Evolutionary conservation across 2,797 vertebrate genomes (phyloP).

Genomic region (Nyctalus aviator): DNA sequence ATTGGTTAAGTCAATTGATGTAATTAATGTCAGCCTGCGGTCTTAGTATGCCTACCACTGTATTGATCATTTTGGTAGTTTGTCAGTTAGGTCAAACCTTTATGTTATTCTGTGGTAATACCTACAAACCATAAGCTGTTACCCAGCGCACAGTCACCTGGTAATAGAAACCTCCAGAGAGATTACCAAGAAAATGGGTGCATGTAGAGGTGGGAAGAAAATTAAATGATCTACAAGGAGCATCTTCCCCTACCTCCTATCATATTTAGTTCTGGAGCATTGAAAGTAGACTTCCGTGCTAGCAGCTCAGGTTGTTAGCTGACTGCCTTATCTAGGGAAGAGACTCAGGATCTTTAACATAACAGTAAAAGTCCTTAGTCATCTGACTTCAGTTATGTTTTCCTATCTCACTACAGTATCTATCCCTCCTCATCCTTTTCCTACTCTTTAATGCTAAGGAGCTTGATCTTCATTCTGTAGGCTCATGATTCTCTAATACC

Average conservation of each 20-base stretch:
- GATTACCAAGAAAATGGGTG: conserved; percentile 31
- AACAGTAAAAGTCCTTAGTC: neutral
- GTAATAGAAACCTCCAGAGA: neutral
- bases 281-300: neutral
- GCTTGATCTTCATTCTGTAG: neutral
- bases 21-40: conserved; percentile 66
- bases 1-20: conserved; percentile 52
- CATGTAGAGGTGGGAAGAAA: conserved; percentile 32
- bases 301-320: neutral
- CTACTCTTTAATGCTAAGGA: neutral
- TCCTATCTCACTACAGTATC: neutral
- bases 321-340: neutral
- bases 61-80: conserved; percentile 71
- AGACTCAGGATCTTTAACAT: neutral
- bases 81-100: conserved; percentile 53
- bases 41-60: conserved; percentile 47
- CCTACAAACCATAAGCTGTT: conserved; percentile 19
- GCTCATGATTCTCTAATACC: neutral
- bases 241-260: neutral
- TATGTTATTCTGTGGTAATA: conserved; percentile 23
- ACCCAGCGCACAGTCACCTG: neutral
- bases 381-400: conserved; percentile 24
- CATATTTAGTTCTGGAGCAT: conserved; percentile 2
- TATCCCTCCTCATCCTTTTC: neutral
- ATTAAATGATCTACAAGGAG: neutral